A percentile compares a stretch with the other conserved stretches of the same genome.
phyloP scores from a whole-genome alignment of 23 tunicate species.

The Styela plicata region DNA sequence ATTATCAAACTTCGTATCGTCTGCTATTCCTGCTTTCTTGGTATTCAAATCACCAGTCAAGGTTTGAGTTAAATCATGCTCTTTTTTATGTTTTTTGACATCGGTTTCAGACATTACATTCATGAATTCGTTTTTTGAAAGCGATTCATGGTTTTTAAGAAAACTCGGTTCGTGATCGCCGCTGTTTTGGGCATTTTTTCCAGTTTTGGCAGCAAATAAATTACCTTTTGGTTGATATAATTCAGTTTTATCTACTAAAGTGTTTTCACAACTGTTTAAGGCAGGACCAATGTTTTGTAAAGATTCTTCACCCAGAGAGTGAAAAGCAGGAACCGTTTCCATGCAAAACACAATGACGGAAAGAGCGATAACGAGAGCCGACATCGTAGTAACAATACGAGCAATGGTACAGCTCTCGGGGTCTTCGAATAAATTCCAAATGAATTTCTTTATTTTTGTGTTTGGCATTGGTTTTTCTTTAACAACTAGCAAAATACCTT shows the following conservation, averaged over 20 bases:
- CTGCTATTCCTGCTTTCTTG: not conserved
- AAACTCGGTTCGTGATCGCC: not conserved
- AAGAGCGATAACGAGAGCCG: slow-evolving; percentile 73
- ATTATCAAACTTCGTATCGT: slow-evolving; percentile 3
- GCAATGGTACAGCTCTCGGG: slow-evolving; percentile 56
- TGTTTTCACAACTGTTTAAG: slow-evolving; percentile 32
- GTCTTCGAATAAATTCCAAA: slow-evolving; percentile 89
- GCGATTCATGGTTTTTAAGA: not conserved
- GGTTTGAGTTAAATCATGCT: not conserved
- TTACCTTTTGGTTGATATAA: slow-evolving; percentile 18
- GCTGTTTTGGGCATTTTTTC: not conserved
- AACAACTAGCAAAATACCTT: slow-evolving; percentile 63
- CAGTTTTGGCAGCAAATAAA: not conserved
- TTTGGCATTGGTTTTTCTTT: slow-evolving; percentile 50
- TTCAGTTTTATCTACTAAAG: not conserved
- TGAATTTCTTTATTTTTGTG: slow-evolving; percentile 35
- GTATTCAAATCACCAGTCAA: not conserved
- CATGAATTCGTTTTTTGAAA: not conserved
- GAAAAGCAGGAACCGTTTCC: slow-evolving; percentile 71
- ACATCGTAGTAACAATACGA: slow-evolving; percentile 52
- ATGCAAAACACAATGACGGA: slow-evolving; percentile 93
- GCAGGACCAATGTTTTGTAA: slow-evolving; percentile 31
- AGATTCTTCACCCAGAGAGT: slow-evolving; percentile 44
- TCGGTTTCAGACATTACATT: not conserved
- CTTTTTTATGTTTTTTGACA: not conserved